Conservation (phyloP, 2,888 invertebrate species). For the Camptogramma bilineatum region DNA sequence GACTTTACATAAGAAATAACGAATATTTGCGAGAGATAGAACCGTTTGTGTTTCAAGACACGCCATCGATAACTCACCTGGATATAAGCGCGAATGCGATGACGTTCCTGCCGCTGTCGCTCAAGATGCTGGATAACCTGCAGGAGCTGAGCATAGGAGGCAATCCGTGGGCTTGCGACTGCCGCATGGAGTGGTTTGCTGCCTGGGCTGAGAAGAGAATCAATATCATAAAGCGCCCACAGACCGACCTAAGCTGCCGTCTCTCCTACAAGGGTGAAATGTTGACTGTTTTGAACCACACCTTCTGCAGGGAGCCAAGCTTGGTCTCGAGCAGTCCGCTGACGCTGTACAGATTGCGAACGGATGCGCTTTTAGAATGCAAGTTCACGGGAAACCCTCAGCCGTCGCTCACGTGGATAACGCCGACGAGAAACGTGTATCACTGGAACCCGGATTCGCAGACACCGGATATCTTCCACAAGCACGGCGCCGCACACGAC, state of each 20-base stretch:
- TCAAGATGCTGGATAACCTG: conserved; percentile 87
- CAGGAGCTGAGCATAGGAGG: conserved; percentile 88
- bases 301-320: conserved; percentile 88
- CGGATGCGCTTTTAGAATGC: conserved; percentile 91
- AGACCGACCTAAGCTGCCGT: conserved; percentile 87
- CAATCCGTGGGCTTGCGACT: conserved; percentile 95
- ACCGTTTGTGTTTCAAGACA: conserved; percentile 86
- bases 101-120: conserved; percentile 88
- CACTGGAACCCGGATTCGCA: conserved; percentile 92
- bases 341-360: conserved; percentile 87
- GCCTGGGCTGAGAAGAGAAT: conserved; percentile 81
- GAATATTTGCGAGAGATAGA: conserved; percentile 86
- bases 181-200: conserved; percentile 92
- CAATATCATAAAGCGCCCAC: conserved; percentile 67
- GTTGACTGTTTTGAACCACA: conserved; percentile 88
- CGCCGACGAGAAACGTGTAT: conserved; percentile 89
- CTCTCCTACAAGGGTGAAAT: conserved; percentile 89
- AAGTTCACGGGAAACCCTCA: conserved; percentile 90
- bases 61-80: conserved; percentile 86
- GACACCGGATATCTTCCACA: conserved; percentile 87
- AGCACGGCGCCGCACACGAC: conserved; percentile 88
- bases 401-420: conserved; percentile 94
- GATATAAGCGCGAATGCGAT: conserved; percentile 90
- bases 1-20: conserved; percentile 87
- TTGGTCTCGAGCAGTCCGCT: conserved; percentile 87